Percentiles rank a stretch among this genome's conserved stretches.
These are phyloP conservation scores for Manduca sexta DNA, from an alignment of 1,140 invertebrate genomes.

Conservation along the genomic window DNA sequence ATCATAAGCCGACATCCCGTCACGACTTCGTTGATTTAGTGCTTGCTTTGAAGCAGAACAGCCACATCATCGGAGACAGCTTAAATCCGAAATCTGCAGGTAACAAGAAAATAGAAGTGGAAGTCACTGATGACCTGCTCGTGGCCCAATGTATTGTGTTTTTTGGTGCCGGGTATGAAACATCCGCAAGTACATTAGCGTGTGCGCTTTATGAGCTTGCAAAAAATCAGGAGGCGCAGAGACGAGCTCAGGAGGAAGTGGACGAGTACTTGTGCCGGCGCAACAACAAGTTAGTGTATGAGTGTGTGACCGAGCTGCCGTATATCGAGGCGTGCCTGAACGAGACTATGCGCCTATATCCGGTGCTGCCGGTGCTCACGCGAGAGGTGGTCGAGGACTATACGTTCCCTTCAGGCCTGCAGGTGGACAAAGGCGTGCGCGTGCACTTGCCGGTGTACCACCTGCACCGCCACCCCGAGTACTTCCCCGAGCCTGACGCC, in stretches of 20 bases:
- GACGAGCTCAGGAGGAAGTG: constrained; percentile 73
- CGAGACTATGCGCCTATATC: constrained; percentile 39
- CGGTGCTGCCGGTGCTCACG: constrained; percentile 19
- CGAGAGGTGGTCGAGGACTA: constrained; percentile 36
- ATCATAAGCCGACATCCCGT: constrained; percentile 10
- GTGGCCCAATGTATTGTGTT: constrained; percentile 78
- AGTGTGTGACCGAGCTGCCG: constrained; percentile 52
- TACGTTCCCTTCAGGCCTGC: constrained; percentile 31
- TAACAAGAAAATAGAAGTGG: constrained; percentile 6
- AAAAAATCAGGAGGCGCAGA: constrained; percentile 56
- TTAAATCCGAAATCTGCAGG: constrained; percentile 12
- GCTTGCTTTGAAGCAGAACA: constrained; percentile 17
- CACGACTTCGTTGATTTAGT: constrained; percentile 29
- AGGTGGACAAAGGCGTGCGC: constrained; percentile 31
- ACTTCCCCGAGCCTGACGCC: constrained; percentile 76
- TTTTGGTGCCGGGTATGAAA: constrained; percentile 76
- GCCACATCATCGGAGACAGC: constrained; percentile 16
- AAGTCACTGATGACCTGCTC: constrained; percentile 65
- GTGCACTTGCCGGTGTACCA: constrained; percentile 41
- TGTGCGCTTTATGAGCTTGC: constrained; percentile 73
- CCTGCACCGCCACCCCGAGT: constrained; percentile 60
- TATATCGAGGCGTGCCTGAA: constrained; percentile 23
- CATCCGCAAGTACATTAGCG: constrained; percentile 60
- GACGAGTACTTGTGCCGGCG: constrained; percentile 40
- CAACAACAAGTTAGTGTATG: constrained; percentile 42